phyloP scores from a whole-genome alignment of 2,797 vertebrate genomes.

The Pteropus rufus region DNA sequence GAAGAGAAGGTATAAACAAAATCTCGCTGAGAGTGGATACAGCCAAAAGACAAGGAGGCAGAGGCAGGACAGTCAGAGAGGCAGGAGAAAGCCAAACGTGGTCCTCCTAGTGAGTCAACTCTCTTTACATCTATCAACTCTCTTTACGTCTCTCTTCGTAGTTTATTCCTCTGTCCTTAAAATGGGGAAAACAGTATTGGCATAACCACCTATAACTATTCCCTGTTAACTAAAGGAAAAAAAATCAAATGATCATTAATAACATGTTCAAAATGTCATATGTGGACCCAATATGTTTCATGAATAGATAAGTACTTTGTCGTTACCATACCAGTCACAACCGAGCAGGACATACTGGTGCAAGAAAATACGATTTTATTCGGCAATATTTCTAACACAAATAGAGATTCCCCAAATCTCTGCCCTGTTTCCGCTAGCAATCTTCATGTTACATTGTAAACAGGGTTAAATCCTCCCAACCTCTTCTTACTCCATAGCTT shows the following conservation, averaged over 20 bases:
- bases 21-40: neutral
- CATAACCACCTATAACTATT: neutral
- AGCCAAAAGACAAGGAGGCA: neutral
- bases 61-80: neutral
- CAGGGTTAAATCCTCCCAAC: neutral
- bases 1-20: neutral
- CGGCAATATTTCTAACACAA: neutral
- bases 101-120: neutral
- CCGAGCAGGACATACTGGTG: constrained; percentile 1
- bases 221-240: neutral
- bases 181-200: neutral
- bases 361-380: neutral
- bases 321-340: neutral
- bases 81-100: neutral
- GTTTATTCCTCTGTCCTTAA: neutral
- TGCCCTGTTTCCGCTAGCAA: neutral
- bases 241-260: neutral
- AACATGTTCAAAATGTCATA: neutral
- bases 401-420: neutral
- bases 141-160: neutral
- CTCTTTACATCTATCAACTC: neutral
- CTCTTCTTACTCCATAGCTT: neutral
- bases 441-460: neutral
- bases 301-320: neutral
- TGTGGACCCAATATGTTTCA: neutral